Percentiles rank a stretch among this genome's conserved stretches.
Conservation (phyloP, 2,797 vertebrate genomes). For the Sitta carolinensis region DNA sequence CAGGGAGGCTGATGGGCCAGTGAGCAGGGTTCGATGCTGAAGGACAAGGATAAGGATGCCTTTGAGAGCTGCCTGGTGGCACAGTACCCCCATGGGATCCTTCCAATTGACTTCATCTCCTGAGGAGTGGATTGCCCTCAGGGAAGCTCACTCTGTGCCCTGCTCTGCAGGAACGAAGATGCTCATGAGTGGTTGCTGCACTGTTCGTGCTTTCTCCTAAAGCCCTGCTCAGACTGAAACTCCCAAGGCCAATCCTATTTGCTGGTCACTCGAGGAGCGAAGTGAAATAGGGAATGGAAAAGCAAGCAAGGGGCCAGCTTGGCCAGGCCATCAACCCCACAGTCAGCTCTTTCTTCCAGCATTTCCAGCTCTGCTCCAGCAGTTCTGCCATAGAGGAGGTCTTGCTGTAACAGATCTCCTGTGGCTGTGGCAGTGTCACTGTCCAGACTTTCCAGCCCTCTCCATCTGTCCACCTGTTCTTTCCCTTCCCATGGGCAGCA, state of each 20-base stretch:
- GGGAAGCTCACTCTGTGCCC: neutral
- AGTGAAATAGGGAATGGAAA: neutral
- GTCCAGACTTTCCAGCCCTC: neutral
- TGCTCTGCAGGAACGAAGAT: neutral
- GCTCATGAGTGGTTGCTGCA: neutral
- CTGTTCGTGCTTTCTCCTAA: neutral
- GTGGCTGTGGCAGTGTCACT: neutral
- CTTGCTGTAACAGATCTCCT: neutral
- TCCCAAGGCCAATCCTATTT: neutral
- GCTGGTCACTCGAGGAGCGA: rapidly evolving
- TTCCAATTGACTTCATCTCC: neutral
- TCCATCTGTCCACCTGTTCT: conserved; percentile 12
- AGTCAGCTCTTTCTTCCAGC: neutral
- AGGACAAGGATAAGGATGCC: neutral
- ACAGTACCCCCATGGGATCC: neutral
- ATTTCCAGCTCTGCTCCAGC: neutral
- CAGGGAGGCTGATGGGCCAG: neutral
- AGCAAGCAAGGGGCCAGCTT: neutral
- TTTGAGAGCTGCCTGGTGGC: neutral
- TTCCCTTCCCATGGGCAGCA: neutral
- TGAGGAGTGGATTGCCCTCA: neutral
- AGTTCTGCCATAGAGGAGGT: neutral
- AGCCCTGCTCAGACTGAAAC: neutral
- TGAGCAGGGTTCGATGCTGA: neutral
- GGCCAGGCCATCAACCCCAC: neutral